Conservation (phyloP, 2,113 vertebrate species). For the Benitochromis conjunctus region DNA sequence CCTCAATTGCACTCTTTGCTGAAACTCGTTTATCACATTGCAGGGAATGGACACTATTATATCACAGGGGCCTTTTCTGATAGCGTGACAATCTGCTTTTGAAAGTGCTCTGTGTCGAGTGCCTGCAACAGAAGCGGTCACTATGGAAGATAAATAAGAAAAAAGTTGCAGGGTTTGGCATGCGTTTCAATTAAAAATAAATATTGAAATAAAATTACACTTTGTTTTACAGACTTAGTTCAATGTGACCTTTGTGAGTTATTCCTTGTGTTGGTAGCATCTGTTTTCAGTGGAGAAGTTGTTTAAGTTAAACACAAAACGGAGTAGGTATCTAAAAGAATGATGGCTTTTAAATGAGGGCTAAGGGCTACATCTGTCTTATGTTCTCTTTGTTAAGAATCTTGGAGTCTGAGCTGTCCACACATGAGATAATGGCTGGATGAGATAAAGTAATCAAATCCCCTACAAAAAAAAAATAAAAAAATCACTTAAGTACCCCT, state of each 20-base stretch:
- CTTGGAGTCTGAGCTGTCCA: not conserved
- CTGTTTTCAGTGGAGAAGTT: not conserved
- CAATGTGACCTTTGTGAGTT: not conserved
- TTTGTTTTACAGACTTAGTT: not conserved
- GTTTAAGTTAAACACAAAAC: not conserved
- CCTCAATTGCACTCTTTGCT: conserved; percentile 33
- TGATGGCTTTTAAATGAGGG: not conserved
- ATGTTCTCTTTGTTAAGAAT: not conserved
- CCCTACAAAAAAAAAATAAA: not conserved
- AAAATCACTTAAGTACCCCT: conserved; percentile 26
- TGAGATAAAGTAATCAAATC: conserved; percentile 33
- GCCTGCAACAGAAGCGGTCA: not conserved
- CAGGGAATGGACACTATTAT: conserved; percentile 32
- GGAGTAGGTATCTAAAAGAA: not conserved
- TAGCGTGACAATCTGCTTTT: conserved; percentile 35
- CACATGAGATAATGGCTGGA: conserved; percentile 19
- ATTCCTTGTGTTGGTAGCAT: not conserved
- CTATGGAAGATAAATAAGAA: not conserved
- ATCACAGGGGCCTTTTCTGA: conserved; percentile 37
- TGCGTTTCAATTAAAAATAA: not conserved
- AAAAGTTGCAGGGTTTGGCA: not conserved
- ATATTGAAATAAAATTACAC: not conserved
- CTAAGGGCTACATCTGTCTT: not conserved
- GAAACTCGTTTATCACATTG: conserved; percentile 56
- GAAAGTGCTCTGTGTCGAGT: conserved; percentile 9